Evolutionary conservation across 2,113 vertebrate species (phyloP).

Genomic region (Brachyhypopomus occidentalis): DNA sequence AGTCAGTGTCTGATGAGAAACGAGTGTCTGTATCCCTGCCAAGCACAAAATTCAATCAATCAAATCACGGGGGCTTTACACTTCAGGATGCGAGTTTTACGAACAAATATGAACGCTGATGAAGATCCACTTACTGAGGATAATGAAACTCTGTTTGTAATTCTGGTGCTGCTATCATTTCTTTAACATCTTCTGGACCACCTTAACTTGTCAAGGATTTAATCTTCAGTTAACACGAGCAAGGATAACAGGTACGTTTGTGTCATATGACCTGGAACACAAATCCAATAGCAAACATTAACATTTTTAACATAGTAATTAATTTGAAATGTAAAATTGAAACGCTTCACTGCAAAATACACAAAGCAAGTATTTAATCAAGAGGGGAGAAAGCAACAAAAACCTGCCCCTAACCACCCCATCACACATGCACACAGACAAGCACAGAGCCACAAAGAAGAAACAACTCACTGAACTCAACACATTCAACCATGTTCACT

Average conservation of each 20-base stretch:
- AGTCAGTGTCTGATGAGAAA: conserved; percentile 93
- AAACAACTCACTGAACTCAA: no score
- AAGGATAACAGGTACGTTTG: conserved; percentile 6
- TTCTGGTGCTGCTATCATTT: conserved; percentile 99
- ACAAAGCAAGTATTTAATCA: no score
- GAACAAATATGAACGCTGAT: conserved; percentile 54
- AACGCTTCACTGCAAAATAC: no score
- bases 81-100: conserved; percentile 22
- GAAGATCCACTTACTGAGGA: conserved; percentile 86
- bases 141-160: conserved; percentile 94
- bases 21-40: conserved; percentile 92
- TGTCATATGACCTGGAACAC: conserved; percentile 45
- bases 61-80: conserved; percentile 64
- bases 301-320: no score
- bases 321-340: no score
- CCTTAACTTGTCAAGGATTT: conserved; percentile 77
- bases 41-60: conserved; percentile 46
- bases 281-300: not conserved
- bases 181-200: conserved; percentile 96
- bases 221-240: conserved; percentile 46
- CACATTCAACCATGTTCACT: no score
- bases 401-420: no score
- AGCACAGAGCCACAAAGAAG: no score
- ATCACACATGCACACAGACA: no score
- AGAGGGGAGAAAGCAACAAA: no score